Evolutionary conservation across 1,140 invertebrate species (phyloP).

Genomic region (Adelges cooleyi): DNA sequence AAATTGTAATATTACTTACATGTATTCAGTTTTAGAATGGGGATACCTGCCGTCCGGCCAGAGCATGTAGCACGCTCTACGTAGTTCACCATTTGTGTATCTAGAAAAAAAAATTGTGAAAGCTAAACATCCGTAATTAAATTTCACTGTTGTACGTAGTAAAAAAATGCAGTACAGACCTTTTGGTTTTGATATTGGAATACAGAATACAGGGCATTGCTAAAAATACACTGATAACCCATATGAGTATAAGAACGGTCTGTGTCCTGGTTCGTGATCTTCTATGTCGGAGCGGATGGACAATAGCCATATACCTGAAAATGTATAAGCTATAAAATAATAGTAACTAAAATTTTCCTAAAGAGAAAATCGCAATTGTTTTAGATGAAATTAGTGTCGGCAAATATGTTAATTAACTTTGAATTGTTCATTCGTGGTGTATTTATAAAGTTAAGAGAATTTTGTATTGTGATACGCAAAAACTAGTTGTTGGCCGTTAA

Average conservation of each 20-base stretch:
- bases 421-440: too few relatives aligned
- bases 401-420: too few relatives aligned
- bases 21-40: conserved; percentile 45
- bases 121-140: too few relatives aligned
- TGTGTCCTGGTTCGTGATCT: conserved; percentile 67
- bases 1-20: too few relatives aligned
- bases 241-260: conserved; percentile 65
- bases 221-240: conserved; percentile 62
- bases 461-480: too few relatives aligned
- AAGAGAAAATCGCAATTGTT: too few relatives aligned
- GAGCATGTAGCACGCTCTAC: conserved; percentile 48
- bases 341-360: too few relatives aligned
- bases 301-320: conserved; percentile 88
- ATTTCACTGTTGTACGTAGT: too few relatives aligned
- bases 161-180: conserved; percentile 41
- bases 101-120: conserved; percentile 35
- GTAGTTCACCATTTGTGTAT: conserved; percentile 44
- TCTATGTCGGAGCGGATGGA: conserved; percentile 70
- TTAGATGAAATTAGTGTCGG: too few relatives aligned
- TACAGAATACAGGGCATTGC: conserved; percentile 73
- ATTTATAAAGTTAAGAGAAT: too few relatives aligned
- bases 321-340: too few relatives aligned
- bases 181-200: conserved; percentile 60
- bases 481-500: too few relatives aligned
- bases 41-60: conserved; percentile 55